Conservation (phyloP, 2,113 vertebrate genomes). For the Sclerurus mexicanus region DNA sequence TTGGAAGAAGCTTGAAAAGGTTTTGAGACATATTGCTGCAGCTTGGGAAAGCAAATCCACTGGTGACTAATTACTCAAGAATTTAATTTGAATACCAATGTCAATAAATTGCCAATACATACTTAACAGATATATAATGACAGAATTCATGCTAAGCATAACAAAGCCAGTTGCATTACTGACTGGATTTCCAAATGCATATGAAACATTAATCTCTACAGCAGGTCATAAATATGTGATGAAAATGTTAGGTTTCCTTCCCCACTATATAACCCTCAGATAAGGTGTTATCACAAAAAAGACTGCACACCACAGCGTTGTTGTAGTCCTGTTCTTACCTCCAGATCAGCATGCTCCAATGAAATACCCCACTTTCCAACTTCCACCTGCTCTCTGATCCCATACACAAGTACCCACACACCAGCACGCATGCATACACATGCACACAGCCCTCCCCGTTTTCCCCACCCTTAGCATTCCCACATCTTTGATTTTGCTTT, state of each 20-base stretch:
- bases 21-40: constrained; percentile 77
- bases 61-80: constrained; percentile 76
- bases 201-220: constrained; percentile 55
- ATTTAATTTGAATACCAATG: constrained; percentile 73
- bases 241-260: constrained; percentile 30
- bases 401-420: not conserved
- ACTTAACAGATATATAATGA: constrained; percentile 34
- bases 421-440: not conserved
- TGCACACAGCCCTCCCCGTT: not conserved
- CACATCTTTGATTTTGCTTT: not conserved
- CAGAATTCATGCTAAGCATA: constrained; percentile 45
- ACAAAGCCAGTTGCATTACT: constrained; percentile 8
- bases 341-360: not conserved
- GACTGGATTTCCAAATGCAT: constrained; percentile 57
- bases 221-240: constrained; percentile 61
- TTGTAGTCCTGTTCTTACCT: not conserved
- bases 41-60: constrained; percentile 74
- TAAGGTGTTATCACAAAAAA: constrained; percentile 31
- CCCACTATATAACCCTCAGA: constrained; percentile 43
- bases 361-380: not conserved
- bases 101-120: constrained; percentile 74
- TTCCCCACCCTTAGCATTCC: not conserved
- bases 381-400: not conserved
- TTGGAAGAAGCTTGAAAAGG: constrained; percentile 78
- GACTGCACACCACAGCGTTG: not conserved